Evolutionary conservation across 2,888 invertebrate species (phyloP).

Genomic region (Dendrolimus pini): DNA sequence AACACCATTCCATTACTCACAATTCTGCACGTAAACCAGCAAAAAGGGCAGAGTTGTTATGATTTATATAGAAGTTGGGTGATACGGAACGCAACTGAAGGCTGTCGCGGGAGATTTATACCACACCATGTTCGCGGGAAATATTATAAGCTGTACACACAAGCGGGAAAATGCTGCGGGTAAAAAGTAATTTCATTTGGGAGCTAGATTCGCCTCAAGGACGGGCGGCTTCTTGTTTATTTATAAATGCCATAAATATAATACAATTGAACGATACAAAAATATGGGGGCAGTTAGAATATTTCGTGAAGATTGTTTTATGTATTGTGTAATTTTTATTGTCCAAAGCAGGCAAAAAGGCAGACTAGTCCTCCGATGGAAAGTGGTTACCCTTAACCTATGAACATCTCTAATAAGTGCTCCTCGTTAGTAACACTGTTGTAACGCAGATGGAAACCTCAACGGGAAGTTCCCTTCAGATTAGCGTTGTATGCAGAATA

Average conservation of each 20-base stretch:
- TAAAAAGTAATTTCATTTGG: constrained; percentile 27
- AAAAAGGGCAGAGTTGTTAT: constrained; percentile 30
- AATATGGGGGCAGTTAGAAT: background rate
- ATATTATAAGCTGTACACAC: constrained; percentile 24
- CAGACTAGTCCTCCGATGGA: too few species aligned
- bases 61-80: constrained; percentile 40
- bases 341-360: too few species aligned
- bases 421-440: too few species aligned
- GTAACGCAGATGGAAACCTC: too few species aligned
- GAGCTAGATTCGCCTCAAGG: background rate
- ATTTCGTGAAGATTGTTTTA: too few species aligned
- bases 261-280: background rate
- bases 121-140: constrained; percentile 21
- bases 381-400: too few species aligned
- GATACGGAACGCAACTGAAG: constrained; percentile 34
- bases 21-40: constrained; percentile 21
- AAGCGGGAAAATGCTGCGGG: constrained; percentile 30
- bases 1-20: constrained; percentile 2
- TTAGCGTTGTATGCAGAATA: too few species aligned
- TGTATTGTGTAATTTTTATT: too few species aligned
- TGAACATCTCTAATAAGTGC: too few species aligned
- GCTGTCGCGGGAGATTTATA: constrained; percentile 45
- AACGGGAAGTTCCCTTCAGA: too few species aligned
- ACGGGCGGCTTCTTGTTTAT: background rate
- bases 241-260: background rate